phyloP scores from a whole-genome alignment of 2,113 vertebrate species.

The Asarcornis scutulata region DNA sequence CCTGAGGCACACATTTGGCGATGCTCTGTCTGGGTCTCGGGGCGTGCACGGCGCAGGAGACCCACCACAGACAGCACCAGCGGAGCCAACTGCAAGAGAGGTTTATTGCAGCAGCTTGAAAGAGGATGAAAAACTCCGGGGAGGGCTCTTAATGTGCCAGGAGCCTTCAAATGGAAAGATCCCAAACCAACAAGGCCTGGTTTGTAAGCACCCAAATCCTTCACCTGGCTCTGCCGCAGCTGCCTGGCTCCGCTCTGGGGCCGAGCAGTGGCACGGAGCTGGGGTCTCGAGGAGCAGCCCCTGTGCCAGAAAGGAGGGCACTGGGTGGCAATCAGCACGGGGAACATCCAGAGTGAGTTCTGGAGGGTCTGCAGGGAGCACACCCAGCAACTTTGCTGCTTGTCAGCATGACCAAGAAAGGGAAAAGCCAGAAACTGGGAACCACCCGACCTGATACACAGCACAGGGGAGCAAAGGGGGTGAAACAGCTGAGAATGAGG shows the following conservation, averaged over 20 bases:
- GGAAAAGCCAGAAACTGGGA: background rate
- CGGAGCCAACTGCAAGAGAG: constrained; percentile 1
- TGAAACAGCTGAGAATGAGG: background rate
- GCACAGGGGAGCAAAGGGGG: background rate
- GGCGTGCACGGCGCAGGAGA: background rate
- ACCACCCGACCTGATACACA: background rate
- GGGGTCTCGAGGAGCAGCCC: background rate
- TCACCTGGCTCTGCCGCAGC: background rate
- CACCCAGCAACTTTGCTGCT: background rate
- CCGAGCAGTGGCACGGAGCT: background rate
- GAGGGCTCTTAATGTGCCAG: constrained; percentile 25
- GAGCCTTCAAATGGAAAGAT: constrained; percentile 30
- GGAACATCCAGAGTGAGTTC: background rate
- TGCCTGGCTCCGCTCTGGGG: background rate
- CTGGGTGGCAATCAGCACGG: background rate
- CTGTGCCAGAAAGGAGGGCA: background rate
- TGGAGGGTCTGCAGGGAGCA: background rate
- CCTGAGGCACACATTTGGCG: background rate
- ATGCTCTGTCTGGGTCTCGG: background rate
- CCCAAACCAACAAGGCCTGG: background rate
- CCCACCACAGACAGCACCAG: constrained; percentile 19
- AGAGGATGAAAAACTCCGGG: constrained; percentile 28
- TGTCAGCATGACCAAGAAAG: background rate
- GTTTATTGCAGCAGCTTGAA: constrained; percentile 23
- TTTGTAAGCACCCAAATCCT: background rate